Evolutionary conservation across 2,797 vertebrate genomes (phyloP).

Genomic region (Pseudomugil tenellus): DNA sequence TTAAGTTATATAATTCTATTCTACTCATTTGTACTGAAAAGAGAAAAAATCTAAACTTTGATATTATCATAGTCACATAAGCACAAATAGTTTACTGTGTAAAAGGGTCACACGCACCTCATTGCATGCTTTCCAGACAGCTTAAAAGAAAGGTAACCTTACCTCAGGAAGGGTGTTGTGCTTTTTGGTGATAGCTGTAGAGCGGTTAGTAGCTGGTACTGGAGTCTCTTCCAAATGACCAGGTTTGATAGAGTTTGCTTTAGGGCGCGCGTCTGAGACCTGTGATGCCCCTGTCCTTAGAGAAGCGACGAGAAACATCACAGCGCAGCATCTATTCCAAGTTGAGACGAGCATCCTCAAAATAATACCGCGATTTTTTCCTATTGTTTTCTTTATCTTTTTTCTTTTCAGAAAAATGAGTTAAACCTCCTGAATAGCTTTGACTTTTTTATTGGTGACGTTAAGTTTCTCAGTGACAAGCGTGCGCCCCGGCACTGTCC

Average conservation of each 20-base stretch:
- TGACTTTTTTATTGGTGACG: constrained; percentile 2
- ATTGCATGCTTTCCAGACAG: background rate
- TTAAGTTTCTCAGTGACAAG: constrained; percentile 33
- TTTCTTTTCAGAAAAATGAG: background rate
- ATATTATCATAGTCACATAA: background rate
- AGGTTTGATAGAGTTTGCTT: constrained; percentile 96
- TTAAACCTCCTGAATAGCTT: background rate
- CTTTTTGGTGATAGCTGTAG: constrained; percentile 84
- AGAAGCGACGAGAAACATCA: constrained; percentile 87
- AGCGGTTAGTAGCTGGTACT: constrained; percentile 85
- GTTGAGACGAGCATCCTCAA: constrained; percentile 86
- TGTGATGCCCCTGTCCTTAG: constrained; percentile 89
- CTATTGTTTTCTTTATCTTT: background rate
- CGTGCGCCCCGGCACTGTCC: constrained; percentile 62
- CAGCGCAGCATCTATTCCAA: constrained; percentile 87
- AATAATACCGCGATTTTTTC: background rate
- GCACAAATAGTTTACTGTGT: constrained; percentile 1
- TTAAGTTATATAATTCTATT: constrained; percentile 11
- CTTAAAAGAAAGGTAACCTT: constrained; percentile 24
- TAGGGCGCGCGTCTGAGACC: constrained; percentile 84
- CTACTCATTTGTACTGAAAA: background rate
- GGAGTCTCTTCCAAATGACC: constrained; percentile 85
- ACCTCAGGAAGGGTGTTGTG: constrained; percentile 88
- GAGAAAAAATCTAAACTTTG: background rate
- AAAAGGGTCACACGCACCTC: background rate